A percentile compares a stretch with the other conserved stretches of the same genome.
phyloP scores from a whole-genome alignment of 2,797 vertebrate genomes.

The Hippocampus kuda region DNA sequence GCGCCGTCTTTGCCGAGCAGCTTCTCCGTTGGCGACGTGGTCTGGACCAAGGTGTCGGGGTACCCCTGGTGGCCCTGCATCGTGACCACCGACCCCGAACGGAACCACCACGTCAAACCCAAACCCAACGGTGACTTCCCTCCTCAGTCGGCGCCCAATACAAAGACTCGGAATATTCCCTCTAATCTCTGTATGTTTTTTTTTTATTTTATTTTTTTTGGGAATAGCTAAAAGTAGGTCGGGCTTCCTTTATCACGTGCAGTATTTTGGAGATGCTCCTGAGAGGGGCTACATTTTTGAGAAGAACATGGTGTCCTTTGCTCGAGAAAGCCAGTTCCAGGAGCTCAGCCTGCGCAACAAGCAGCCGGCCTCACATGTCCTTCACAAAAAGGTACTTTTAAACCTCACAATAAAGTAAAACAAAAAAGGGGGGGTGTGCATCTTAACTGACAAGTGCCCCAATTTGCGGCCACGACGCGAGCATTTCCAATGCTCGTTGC shows the following conservation, averaged over 20 bases:
- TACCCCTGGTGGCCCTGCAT: constrained; percentile 99
- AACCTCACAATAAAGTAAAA: not conserved
- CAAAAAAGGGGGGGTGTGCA: too few species aligned
- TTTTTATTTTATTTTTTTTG: not conserved
- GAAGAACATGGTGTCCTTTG: constrained; percentile 86
- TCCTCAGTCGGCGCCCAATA: too few species aligned
- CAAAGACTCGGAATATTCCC: not conserved
- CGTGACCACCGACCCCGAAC: constrained; percentile 86
- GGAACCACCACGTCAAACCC: constrained; percentile 76
- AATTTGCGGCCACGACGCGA: too few species aligned
- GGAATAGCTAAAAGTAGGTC: constrained; percentile 43
- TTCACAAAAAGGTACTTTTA: constrained; percentile 77
- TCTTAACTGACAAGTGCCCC: too few species aligned
- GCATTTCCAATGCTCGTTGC: too few species aligned
- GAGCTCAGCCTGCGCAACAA: constrained; percentile 78
- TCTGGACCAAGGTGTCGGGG: constrained; percentile 94
- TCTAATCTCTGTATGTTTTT: not conserved
- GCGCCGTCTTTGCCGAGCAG: constrained; percentile 49
- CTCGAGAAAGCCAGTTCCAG: constrained; percentile 82
- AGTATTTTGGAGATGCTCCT: constrained; percentile 92
- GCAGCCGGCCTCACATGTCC: constrained; percentile 65
- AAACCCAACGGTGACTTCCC: constrained; percentile 77
- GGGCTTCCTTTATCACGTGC: constrained; percentile 82
- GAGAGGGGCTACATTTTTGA: constrained; percentile 95
- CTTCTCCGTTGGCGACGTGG: constrained; percentile 79